Evolutionary conservation across 2,113 vertebrate species (phyloP), one percentile per base, ranked within the genome.

Genomic region (Microtus montanus): DNA sequence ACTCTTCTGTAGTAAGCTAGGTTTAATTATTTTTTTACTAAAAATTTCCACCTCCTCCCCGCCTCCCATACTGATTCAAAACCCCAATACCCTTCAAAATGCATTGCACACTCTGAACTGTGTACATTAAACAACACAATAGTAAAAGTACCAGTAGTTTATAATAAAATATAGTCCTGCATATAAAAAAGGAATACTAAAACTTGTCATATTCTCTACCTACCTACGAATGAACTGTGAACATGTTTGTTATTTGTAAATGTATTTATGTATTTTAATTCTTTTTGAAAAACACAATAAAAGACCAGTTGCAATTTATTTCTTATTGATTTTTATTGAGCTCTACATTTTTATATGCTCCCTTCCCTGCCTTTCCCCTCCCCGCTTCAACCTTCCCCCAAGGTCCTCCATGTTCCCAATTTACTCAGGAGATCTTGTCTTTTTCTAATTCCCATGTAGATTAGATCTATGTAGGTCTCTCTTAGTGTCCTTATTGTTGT

Each of bases 171-270:
- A 63, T 44, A 87, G 79, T 63, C 90, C 24, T 79, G 19, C 33
- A 20, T 80, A 64, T 30, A 61, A 88, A 88, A 90, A 78, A 58
- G 26, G 77, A 87, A 58, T 84, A 95, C 4, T 30, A 64, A 96
- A 30, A 83, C 1, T 52, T 70, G 61, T 9, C 87, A 38, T 10
- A 68, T 80, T 85, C 28, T 88, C n/a, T 83, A 84, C 26, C n/a
- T 78, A 66, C 54, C 5, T 58, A 58, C 4, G 17, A 58, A 58
- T 33, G 28, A 91, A 13, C 35, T 79, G 28, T 64, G 44, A 61
- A 24, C 28, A 68, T 78, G 3, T 73, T 93, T 93, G 30, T 77
- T 92, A 20, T 38, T 74, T 22, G n/a, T 87, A 12, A 84, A 77
- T 78, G 93, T 9, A 71, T 82, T n/a, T 58, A 58, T 83, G 14